A percentile compares a stretch with the other conserved stretches of the same genome.
Conservation (phyloP, 2,888 invertebrate species). For the Trichogramma dendrolimi region DNA sequence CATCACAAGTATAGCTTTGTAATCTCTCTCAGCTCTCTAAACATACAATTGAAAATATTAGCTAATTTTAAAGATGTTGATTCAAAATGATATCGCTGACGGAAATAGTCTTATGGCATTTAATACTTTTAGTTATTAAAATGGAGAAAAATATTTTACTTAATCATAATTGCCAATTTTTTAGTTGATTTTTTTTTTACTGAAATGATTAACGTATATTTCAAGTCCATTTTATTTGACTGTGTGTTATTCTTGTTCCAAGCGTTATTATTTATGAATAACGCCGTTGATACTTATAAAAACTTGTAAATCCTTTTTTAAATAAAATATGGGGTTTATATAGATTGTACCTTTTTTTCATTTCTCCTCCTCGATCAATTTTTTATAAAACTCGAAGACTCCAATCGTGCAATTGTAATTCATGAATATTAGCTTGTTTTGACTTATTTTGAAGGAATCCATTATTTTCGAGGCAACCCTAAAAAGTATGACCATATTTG, state of each 20-base stretch:
- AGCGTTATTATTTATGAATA: slow-evolving; percentile 51
- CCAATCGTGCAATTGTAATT: too few relatives aligned
- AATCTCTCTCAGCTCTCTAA: background rate
- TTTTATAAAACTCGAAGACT: too few relatives aligned
- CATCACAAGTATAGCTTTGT: too few relatives aligned
- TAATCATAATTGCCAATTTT: slow-evolving; percentile 26
- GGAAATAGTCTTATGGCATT: slow-evolving; percentile 17
- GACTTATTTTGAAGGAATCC: too few relatives aligned
- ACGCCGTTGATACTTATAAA: slow-evolving; percentile 51
- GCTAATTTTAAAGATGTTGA: slow-evolving; percentile 7
- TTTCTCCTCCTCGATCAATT: too few relatives aligned
- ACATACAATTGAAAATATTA: slow-evolving; percentile 22
- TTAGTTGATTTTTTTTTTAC: slow-evolving; percentile 21
- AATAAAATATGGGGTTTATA: slow-evolving; percentile 53
- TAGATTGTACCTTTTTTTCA: slow-evolving; percentile 23
- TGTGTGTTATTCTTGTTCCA: slow-evolving; percentile 50
- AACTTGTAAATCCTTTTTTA: slow-evolving; percentile 52
- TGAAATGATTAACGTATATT: slow-evolving; percentile 2
- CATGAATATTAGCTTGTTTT: too few relatives aligned
- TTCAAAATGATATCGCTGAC: slow-evolving; percentile 10
- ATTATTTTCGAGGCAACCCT: too few relatives aligned
- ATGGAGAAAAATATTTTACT: slow-evolving; percentile 4
- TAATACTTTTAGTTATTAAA: slow-evolving; percentile 5
- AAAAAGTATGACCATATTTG: too few relatives aligned
- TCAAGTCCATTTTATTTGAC: slow-evolving; percentile 31